phyloP scores from a whole-genome alignment of 2,888 invertebrate species.

The Tribolium freemani region DNA sequence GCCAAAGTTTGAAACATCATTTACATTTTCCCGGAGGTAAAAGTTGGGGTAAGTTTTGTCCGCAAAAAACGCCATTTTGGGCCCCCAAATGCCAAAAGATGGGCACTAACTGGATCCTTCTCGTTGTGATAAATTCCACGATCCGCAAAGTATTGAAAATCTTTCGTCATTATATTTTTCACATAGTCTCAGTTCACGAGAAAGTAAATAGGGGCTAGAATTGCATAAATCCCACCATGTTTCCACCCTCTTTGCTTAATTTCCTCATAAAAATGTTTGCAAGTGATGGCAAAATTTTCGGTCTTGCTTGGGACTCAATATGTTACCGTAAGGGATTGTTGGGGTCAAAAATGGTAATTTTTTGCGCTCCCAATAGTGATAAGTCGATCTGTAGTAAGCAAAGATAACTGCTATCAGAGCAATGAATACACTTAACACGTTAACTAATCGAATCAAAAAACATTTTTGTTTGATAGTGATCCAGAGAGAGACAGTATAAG shows the following conservation, averaged over 20 bases:
- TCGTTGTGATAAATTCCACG: constrained; percentile 73
- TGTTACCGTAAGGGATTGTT: constrained; percentile 24
- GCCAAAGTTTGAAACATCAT: constrained; percentile 73
- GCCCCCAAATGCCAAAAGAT: constrained; percentile 14
- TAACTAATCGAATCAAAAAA: too few relatives aligned
- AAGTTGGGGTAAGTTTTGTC: constrained; percentile 71
- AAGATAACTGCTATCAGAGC: background rate
- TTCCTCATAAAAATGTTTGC: constrained; percentile 29
- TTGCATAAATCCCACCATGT: constrained; percentile 53
- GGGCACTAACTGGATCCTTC: constrained; percentile 66
- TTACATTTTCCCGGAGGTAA: constrained; percentile 76
- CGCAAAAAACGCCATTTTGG: constrained; percentile 5
- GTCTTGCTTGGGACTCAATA: background rate
- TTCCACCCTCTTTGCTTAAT: constrained; percentile 40
- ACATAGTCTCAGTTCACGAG: constrained; percentile 53
- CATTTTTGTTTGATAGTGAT: too few relatives aligned
- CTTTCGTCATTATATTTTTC: constrained; percentile 70
- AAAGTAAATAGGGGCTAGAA: constrained; percentile 65
- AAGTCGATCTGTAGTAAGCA: constrained; percentile 3
- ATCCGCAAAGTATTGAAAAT: constrained; percentile 74
- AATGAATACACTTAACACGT: background rate
- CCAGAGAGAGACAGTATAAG: too few relatives aligned
- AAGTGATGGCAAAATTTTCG: background rate
- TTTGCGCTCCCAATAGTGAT: constrained; percentile 28
- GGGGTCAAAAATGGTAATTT: constrained; percentile 19